Evolutionary conservation across 2,888 invertebrate genomes (phyloP).

Genomic region (Tenthredo livida): DNA sequence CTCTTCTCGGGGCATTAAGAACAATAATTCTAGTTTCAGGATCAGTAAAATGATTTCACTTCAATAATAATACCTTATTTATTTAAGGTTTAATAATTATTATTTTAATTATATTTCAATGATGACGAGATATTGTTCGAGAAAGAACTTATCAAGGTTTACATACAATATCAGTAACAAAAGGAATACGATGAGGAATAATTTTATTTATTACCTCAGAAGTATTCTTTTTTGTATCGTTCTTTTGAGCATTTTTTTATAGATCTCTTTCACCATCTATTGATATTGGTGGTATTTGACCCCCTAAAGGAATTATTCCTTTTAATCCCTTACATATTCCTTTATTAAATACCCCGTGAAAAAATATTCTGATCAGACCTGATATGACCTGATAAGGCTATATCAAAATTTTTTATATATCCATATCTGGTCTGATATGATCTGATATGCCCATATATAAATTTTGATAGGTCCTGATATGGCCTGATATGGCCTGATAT

Average conservation of each 20-base stretch:
- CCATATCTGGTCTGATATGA: no score
- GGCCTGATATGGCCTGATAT: no score
- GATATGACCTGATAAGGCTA: no score
- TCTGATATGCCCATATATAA: no score
- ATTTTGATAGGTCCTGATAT: no score
- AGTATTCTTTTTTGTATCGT: slow-evolving; percentile 83
- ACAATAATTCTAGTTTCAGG: slow-evolving; percentile 81
- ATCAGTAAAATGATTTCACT: slow-evolving; percentile 83
- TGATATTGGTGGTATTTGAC: slow-evolving; percentile 83
- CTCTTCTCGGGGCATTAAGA: slow-evolving; percentile 82
- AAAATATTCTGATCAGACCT: no score
- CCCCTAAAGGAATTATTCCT: slow-evolving; percentile 82
- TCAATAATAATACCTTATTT: slow-evolving; percentile 80
- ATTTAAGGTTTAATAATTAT: slow-evolving; percentile 79
- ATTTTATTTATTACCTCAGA: slow-evolving; percentile 87
- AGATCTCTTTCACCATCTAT: slow-evolving; percentile 79
- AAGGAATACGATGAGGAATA: slow-evolving; percentile 85
- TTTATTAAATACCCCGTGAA: slow-evolving; percentile 86
- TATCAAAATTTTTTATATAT: no score
- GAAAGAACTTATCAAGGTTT: slow-evolving; percentile 85
- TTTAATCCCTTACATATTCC: slow-evolving; percentile 87
- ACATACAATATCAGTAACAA: slow-evolving; percentile 82
- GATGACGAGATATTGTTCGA: slow-evolving; percentile 86
- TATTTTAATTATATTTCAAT: slow-evolving; percentile 82
- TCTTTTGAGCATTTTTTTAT: slow-evolving; percentile 80